Conservation (phyloP, 2,113 vertebrate species). For the Triplophysa rosa region DNA sequence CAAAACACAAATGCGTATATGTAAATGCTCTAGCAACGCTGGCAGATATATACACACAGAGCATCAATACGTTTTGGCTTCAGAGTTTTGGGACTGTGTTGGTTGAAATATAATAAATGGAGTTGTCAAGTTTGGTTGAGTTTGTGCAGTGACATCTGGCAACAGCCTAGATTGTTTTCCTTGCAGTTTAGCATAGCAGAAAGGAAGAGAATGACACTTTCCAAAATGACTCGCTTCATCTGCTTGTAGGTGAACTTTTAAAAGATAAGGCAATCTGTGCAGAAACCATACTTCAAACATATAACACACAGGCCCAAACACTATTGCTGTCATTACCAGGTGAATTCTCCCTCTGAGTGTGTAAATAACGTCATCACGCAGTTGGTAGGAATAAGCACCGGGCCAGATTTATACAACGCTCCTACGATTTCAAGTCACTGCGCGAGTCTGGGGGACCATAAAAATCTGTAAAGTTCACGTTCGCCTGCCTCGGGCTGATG, state of each 20-base stretch:
- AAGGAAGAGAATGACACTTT: slow-evolving; percentile 52
- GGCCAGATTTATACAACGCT: not conserved
- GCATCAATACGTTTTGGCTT: not conserved
- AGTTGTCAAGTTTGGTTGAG: slow-evolving; percentile 14
- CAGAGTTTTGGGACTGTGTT: not conserved
- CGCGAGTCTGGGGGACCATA: slow-evolving; percentile 26
- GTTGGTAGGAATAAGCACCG: slow-evolving; percentile 31
- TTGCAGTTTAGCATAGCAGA: not conserved
- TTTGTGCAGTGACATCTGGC: slow-evolving; percentile 19
- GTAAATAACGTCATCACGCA: slow-evolving; percentile 63
- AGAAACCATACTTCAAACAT: slow-evolving; percentile 54
- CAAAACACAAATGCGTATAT: not conserved
- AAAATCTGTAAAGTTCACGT: slow-evolving; percentile 35
- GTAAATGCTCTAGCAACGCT: not conserved
- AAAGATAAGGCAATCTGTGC: slow-evolving; percentile 34
- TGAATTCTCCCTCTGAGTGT: slow-evolving; percentile 60
- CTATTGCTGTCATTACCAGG: slow-evolving; percentile 58
- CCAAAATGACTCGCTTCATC: slow-evolving; percentile 47
- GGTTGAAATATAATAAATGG: slow-evolving; percentile 28
- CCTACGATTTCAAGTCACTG: slow-evolving; percentile 17
- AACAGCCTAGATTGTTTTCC: not conserved
- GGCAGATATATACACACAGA: not conserved
- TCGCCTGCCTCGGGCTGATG: slow-evolving; percentile 15
- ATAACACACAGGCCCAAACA: slow-evolving; percentile 48
- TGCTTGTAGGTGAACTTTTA: slow-evolving; percentile 66